Evolutionary conservation across 2,888 invertebrate species (phyloP).

Genomic region (Allolobophora icterica): DNA sequence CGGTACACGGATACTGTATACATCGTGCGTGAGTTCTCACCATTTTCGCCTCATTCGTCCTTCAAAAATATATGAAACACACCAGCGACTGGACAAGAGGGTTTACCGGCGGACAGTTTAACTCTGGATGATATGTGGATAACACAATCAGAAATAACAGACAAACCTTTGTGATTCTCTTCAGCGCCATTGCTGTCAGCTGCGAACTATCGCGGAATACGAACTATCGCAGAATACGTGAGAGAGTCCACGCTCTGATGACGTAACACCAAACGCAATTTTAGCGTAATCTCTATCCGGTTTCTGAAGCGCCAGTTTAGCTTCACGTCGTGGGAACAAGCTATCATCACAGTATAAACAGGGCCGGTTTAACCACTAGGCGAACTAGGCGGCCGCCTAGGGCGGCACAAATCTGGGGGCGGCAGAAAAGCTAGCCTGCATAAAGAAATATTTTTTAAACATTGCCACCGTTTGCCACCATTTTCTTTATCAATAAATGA

Average conservation of each 20-base stretch:
- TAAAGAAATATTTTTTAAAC: too few species aligned
- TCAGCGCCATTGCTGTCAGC: slow-evolving; percentile 53
- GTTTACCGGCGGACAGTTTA: neutral
- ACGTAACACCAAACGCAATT: neutral
- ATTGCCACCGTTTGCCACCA: too few species aligned
- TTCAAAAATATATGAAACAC: neutral
- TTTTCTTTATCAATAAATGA: too few species aligned
- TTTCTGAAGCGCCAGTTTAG: neutral
- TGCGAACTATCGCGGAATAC: slow-evolving; percentile 9
- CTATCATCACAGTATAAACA: too few species aligned
- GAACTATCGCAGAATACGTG: neutral
- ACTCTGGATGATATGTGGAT: neutral
- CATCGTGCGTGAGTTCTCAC: neutral
- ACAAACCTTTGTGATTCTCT: slow-evolving; percentile 59
- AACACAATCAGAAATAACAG: slow-evolving; percentile 22
- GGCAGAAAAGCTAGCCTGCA: too few species aligned
- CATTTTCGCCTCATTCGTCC: neutral
- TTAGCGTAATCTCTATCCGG: neutral
- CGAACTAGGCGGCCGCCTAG: too few species aligned
- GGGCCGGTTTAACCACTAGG: too few species aligned
- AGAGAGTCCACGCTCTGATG: neutral
- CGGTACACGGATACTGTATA: slow-evolving; percentile 5
- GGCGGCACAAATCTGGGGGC: too few species aligned
- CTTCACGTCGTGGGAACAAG: neutral
- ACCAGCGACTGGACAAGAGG: neutral